Base-by-base conservation (phyloP, 1,140 invertebrate genomes). In the Vanessa tameamea region DNA sequence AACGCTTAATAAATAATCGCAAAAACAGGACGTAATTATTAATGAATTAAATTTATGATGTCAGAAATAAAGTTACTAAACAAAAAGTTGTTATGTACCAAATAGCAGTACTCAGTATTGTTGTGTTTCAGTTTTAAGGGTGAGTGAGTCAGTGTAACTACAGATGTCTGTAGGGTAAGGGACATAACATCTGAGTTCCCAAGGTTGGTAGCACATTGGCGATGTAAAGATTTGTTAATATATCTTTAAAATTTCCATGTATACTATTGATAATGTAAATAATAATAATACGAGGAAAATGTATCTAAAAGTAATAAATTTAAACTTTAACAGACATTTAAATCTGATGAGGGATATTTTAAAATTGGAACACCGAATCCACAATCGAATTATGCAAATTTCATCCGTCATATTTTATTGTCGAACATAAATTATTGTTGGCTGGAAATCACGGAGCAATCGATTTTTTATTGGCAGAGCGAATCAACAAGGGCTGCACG, bases 381-480 rank as follows among this genome's bases (percentile, higher is more conserved):
- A 73, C 69, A 72, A 75, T 69, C 66, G 57, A 65, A 76, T 78
- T 78, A 75, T 78, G 69, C 64, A 78, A 75, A 78, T 78, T 72
- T 64, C 73, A 69, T 78, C 77, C 65, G 75, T 78, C 77, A 75
- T 72, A 78, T 72, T 78, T 78, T 78, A 78, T 75, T 78, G 70
- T 72, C 69, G 70, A 69, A 75, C 69, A 71, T 76, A 78, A 78
- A 72, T 78, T 72, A 78, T 78, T 75, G 65, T 61, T 75, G 66
- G 65, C 72, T 71, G 65, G 31, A 47, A 75, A 78, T 72, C 73
- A 77, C 64, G 63, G 63, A 14, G 31, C 15, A 70, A 77, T 66
- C 75, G 75, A 77, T 77, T 73, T 75, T 70, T 77, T 63, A 77
- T 69, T 65, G 70, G 67, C 51, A 61, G 7, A 70, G 63, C 67